These are phyloP conservation scores for Drosophila busckii DNA, from an alignment of 1,140 invertebrate species.

Conservation along the genomic window DNA sequence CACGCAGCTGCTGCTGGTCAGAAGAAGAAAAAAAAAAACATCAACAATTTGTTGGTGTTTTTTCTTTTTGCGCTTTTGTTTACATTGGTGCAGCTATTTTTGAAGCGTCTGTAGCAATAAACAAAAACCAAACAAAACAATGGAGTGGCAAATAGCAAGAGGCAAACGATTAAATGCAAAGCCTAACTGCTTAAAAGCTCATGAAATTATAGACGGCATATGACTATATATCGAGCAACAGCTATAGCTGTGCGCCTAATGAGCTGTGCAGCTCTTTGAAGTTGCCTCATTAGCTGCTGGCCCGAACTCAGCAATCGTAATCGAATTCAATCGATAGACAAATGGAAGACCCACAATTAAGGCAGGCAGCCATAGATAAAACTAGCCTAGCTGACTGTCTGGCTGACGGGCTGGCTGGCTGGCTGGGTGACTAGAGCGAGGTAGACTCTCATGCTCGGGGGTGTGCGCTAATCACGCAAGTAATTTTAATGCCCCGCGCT, in stretches of 20 bases:
- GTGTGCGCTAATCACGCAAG: slow-evolving; percentile 75
- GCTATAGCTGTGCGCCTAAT: slow-evolving; percentile 38
- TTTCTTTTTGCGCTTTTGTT: slow-evolving; percentile 64
- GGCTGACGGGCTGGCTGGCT: neutral
- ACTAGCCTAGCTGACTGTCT: slow-evolving; percentile 11
- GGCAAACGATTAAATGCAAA: slow-evolving; percentile 15
- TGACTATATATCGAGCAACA: neutral
- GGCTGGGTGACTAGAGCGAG: neutral
- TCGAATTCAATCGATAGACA: slow-evolving; percentile 63
- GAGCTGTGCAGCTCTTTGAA: slow-evolving; percentile 69
- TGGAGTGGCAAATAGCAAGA: slow-evolving; percentile 27
- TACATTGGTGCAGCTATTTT: slow-evolving; percentile 74
- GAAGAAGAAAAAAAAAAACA: too few relatives aligned
- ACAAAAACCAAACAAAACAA: slow-evolving; percentile 69
- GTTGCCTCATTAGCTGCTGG: slow-evolving; percentile 51
- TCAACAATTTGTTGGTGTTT: slow-evolving; percentile 16
- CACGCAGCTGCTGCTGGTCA: slow-evolving; percentile 54
- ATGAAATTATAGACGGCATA: slow-evolving; percentile 43
- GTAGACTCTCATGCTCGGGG: slow-evolving; percentile 53
- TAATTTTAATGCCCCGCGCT: slow-evolving; percentile 67
- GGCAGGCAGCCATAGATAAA: slow-evolving; percentile 72
- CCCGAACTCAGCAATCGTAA: slow-evolving; percentile 30
- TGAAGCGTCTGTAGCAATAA: slow-evolving; percentile 62
- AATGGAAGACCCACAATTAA: slow-evolving; percentile 76
- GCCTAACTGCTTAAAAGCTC: slow-evolving; percentile 35